Evolutionary conservation across 2,113 vertebrate genomes (phyloP), one percentile per base, ranked within the genome.

Genomic region (Heterotilapia buettikoferi): DNA sequence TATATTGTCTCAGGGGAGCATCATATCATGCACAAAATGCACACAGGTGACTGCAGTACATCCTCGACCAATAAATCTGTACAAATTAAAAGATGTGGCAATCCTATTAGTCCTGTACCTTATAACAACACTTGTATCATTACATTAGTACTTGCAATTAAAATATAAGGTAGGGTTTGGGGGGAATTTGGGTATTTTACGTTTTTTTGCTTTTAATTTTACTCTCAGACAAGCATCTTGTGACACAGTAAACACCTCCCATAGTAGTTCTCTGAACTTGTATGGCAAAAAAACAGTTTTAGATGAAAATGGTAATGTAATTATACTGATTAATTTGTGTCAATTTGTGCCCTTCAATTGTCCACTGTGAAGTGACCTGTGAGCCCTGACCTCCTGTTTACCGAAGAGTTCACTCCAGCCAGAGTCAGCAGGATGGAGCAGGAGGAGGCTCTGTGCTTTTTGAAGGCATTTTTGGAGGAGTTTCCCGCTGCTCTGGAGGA

Each of bases 391-490:
- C 18, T 40, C 19, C 54, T 59, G 31, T 86, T 84, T 13, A 43
- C 59, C 16, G 19, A 56, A 80, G 52, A 84, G 71, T 45, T 40
- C 9, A 9, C 31, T 14, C 68, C n/a, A 36, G 24, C 26, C 68
- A 50, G 66, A 92, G 93, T 45, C 12, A 12, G 52, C 12, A 29
- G 52, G 54, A 93, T 88, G 91, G 90, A 95, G 90, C 90, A 95
- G 18, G 95, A 92, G 84, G 95, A 91, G 80, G 85, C 83, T 5
- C 91, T 33, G 7, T 21, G 21, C 56, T 97, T 97, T 89, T 88
- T 98, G 86, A 87, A 88, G 3, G 57, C 80, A 9, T 93, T 98
- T 76, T 93, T 97, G 82, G 91, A 73, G 5, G 97, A 98, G 86
- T 97, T 97, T 80, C 96, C 97, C 1, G 88, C 94, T 31, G 94